Evolutionary conservation across 2,888 invertebrate species (phyloP).

Genomic region (Ischnura elegans): DNA sequence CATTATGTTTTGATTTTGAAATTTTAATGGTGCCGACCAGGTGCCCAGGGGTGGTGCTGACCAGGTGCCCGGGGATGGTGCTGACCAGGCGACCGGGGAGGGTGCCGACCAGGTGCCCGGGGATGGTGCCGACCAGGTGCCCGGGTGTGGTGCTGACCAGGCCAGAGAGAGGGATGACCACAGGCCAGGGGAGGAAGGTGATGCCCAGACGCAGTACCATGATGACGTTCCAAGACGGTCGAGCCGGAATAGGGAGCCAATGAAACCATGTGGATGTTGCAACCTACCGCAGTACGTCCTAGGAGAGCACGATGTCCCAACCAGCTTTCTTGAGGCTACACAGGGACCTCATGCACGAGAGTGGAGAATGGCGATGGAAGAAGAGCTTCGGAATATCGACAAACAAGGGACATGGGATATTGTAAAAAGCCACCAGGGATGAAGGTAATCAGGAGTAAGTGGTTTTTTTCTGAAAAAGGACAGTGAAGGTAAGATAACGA

Average conservation of each 20-base stretch:
- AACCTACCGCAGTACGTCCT: not conserved
- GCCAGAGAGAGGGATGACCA: not conserved
- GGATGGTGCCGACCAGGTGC: not conserved
- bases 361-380: not conserved
- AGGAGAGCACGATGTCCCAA: not conserved
- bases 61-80: not conserved
- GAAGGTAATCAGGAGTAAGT: not conserved
- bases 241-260: not conserved
- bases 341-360: not conserved
- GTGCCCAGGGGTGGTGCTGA: not conserved
- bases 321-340: not conserved
- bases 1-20: too few relatives aligned
- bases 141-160: not conserved
- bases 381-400: not conserved
- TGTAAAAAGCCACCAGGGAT: not conserved
- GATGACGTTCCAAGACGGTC: not conserved
- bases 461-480: conserved; percentile 50
- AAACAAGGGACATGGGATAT: not conserved
- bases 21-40: not conserved
- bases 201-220: not conserved
- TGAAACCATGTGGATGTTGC: not conserved
- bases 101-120: not conserved
- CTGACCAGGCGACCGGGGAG: not conserved
- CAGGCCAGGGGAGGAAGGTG: not conserved
- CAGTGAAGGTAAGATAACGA: not conserved